Evolutionary conservation across 2,888 invertebrate species (phyloP), one percentile per base, ranked within the genome.

Genomic region (Acrobasis consociella): DNA sequence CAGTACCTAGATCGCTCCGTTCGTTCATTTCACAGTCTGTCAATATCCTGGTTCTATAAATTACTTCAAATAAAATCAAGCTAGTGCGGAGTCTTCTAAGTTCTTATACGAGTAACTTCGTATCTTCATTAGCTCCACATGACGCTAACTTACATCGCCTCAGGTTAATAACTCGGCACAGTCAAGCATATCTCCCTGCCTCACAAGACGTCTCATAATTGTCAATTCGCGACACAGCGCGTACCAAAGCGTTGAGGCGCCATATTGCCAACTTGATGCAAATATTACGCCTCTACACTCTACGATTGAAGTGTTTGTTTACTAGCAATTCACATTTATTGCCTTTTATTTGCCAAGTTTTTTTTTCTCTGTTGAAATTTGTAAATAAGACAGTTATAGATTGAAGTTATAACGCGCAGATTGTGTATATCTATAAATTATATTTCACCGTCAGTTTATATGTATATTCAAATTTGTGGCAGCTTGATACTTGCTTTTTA

Each of bases 151-250:
- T 46, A 13, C 46, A 46, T 13, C 46, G 13, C 46, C 46, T 46
- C 46, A 46, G 46, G 46, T 37, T 53, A 53, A 53, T 53, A 53
- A 53, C 53, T 53, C 53, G 37, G 37, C 37, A 37, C 31, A 53
- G 53, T 53, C 15, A 53, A 53, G 53, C 53, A 31, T 31, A 31
- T 53, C 53, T 9, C 17, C 50, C 53, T 53, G 53, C 31, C 53
- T 53, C 37, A 15, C 37, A 37, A 53, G 31, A 31, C 31, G 37
- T 53, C 53, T 53, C 53, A 53, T 53, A 53, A 52, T 53, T 53
- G 53, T 53, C 53, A 53, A 37, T 37, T 38, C 53, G 53, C 53
- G 53, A 53, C 53, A n/a, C 15, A 8, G 37, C 53, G 37, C 37
- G 53, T 53, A 37, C 52, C 16, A 46, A 13, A 11, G 46, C 46